Evolutionary conservation across 2,888 invertebrate genomes (phyloP).

Genomic region (Hylaea fasciaria): DNA sequence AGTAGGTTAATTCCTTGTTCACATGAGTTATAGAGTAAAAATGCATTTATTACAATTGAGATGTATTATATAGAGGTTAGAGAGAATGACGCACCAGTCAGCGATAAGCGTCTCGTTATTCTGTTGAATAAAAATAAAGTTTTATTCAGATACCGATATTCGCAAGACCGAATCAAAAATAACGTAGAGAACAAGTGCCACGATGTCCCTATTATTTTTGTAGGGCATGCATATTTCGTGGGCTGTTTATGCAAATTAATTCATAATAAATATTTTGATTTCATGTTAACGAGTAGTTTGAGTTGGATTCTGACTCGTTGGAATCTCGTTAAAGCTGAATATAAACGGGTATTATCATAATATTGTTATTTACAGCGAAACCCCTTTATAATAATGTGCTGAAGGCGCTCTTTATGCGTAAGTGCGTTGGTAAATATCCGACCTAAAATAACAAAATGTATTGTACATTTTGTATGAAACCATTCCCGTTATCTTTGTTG

Average conservation of each 20-base stretch:
- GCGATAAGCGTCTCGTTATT: too few species aligned
- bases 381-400: slow-evolving; percentile 35
- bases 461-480: slow-evolving; percentile 14
- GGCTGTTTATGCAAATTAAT: slow-evolving; percentile 79
- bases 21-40: too few species aligned
- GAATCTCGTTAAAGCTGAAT: slow-evolving; percentile 74
- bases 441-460: slow-evolving; percentile 29
- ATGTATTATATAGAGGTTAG: too few species aligned
- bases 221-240: slow-evolving; percentile 67
- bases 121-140: too few species aligned
- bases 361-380: slow-evolving; percentile 71
- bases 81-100: too few species aligned
- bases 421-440: slow-evolving; percentile 29
- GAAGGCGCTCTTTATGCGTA: slow-evolving; percentile 33
- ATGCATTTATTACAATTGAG: too few species aligned
- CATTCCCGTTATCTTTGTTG: slow-evolving; percentile 19
- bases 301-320: slow-evolving; percentile 65
- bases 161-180: slow-evolving; percentile 1
- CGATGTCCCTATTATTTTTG: slow-evolving; percentile 44
- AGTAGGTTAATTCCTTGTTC: too few species aligned
- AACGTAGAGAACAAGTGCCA: slow-evolving; percentile 5
- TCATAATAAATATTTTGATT: slow-evolving; percentile 82
- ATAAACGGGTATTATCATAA: slow-evolving; percentile 74
- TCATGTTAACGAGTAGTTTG: slow-evolving; percentile 76
- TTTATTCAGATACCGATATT: not conserved